phyloP scores from a whole-genome alignment of 2,888 invertebrate species.

The Hedya salicella region DNA sequence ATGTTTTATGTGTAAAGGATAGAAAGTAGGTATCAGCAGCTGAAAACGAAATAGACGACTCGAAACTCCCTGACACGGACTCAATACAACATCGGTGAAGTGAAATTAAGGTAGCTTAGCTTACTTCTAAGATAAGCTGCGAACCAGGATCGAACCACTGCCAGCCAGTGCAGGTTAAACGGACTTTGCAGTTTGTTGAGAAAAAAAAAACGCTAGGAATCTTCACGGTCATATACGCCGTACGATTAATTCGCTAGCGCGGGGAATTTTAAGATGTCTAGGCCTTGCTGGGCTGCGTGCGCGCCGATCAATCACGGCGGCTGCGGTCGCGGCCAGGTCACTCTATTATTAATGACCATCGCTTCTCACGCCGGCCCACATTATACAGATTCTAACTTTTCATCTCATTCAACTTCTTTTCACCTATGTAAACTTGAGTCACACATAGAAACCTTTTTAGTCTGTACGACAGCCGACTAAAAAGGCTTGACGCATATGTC shows the following conservation, averaged over 20 bases:
- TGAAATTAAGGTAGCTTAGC: not conserved
- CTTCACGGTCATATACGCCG: not conserved
- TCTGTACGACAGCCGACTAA: no score
- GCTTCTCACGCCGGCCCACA: conserved; percentile 45
- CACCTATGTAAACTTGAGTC: not conserved
- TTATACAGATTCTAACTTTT: conserved; percentile 32
- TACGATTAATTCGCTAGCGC: conserved; percentile 14
- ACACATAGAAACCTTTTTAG: no score
- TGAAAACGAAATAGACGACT: no score
- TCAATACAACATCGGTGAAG: not conserved
- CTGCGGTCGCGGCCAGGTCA: conserved; percentile 48
- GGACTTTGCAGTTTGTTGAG: not conserved
- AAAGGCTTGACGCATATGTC: no score
- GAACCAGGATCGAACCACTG: not conserved
- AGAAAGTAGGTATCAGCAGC: no score
- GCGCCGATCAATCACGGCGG: conserved; percentile 59
- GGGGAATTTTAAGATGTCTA: conserved; percentile 24
- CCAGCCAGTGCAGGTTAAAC: not conserved
- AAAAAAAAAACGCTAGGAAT: not conserved
- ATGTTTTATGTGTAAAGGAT: no score
- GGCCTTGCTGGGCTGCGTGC: conserved; percentile 38
- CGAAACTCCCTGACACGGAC: not conserved
- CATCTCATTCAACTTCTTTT: not conserved
- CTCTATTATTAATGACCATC: conserved; percentile 50
- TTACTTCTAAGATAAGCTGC: not conserved